These are phyloP conservation scores for Eidolon helvum DNA, from an alignment of 2,113 vertebrate genomes.

Conservation along the genomic window DNA sequence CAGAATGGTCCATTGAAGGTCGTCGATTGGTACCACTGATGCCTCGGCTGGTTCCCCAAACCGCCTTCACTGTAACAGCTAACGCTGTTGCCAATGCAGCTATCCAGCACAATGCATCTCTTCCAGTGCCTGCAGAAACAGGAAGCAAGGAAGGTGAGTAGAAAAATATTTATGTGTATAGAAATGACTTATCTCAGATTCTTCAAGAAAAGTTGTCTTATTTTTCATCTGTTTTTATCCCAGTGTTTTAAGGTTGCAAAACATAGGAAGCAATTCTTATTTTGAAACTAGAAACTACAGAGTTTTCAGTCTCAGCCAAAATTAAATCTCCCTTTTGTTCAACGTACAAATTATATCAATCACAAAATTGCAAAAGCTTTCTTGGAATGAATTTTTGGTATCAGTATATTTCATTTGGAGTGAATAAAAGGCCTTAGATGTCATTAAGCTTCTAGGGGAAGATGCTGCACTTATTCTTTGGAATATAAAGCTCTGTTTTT, in stretches of 20 bases:
- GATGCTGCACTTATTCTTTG: conserved; percentile 24
- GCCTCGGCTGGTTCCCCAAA: conserved; percentile 97
- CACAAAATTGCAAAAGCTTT: conserved; percentile 30
- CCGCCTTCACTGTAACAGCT: conserved; percentile 95
- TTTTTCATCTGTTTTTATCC: conserved; percentile 39
- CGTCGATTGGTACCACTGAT: conserved; percentile 96
- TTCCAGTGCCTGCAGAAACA: conserved; percentile 94
- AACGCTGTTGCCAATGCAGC: conserved; percentile 95
- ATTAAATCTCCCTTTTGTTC: conserved; percentile 11
- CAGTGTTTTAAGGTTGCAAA: conserved; percentile 5
- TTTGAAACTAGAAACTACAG: conserved; percentile 36
- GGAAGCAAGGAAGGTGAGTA: conserved; percentile 97
- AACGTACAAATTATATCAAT: conserved; percentile 46
- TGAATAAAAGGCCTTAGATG: conserved; percentile 19
- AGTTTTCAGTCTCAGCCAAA: conserved; percentile 50
- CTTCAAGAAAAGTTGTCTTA: conserved; percentile 21
- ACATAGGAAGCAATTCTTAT: background rate
- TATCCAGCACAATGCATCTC: conserved; percentile 93
- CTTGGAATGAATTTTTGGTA: conserved; percentile 44
- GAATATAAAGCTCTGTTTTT: conserved; percentile 37
- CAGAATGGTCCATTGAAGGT: conserved; percentile 98
- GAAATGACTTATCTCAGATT: background rate
- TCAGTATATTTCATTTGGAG: background rate
- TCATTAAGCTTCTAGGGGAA: conserved; percentile 20
- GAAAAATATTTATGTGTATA: background rate